Evolutionary conservation across 2,888 invertebrate genomes (phyloP).

Genomic region (Hipparchia sbordonii): DNA sequence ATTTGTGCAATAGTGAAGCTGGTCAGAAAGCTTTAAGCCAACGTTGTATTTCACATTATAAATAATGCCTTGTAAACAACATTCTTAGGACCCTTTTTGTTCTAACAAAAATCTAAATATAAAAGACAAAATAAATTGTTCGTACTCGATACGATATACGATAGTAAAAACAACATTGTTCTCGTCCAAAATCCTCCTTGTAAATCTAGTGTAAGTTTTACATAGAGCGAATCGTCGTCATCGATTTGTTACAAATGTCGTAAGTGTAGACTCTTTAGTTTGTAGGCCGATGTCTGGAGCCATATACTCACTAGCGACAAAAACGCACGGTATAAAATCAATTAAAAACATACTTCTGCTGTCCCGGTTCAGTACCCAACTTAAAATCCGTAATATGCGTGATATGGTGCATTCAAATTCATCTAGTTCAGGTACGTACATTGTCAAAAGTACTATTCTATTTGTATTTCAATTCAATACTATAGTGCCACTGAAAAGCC

Average conservation of each 20-base stretch:
- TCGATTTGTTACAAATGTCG: conserved; percentile 37
- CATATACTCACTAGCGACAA: conserved; percentile 14
- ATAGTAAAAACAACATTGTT: conserved; percentile 22
- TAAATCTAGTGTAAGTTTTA: conserved; percentile 32
- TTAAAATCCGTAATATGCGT: no score
- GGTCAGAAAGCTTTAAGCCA: no score
- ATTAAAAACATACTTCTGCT: no score
- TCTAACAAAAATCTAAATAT: background rate
- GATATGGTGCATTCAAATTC: no score
- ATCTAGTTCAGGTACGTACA: no score
- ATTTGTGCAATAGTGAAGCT: no score
- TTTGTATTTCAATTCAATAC: no score
- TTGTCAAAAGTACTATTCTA: no score
- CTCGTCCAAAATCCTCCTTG: conserved; percentile 55
- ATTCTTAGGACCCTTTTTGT: background rate
- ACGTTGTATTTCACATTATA: no score
- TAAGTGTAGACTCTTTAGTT: conserved; percentile 60
- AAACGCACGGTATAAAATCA: background rate
- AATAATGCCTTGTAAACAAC: background rate
- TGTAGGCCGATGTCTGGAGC: conserved; percentile 70
- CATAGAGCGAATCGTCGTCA: conserved; percentile 32
- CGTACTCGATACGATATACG: conserved; percentile 15
- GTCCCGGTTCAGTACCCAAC: no score
- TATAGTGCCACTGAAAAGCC: no score
- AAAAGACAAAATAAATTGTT: conserved; percentile 13